These are phyloP conservation scores for Agapornis canus DNA, from an alignment of 2,797 vertebrate genomes.

Conservation along the genomic window DNA sequence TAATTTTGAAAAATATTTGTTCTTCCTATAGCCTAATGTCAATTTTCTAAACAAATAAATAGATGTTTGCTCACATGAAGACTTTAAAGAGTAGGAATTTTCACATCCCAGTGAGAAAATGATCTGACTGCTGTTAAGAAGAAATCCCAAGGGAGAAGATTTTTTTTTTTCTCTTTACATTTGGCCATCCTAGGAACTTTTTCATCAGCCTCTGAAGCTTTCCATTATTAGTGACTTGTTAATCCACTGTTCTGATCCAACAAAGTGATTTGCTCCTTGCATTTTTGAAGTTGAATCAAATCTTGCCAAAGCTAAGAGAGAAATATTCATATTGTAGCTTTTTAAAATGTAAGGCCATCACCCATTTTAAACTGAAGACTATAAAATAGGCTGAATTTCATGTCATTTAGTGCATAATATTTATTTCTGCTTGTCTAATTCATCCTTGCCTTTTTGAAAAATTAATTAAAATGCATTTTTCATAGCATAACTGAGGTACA, in stretches of 20 bases:
- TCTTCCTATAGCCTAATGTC: not conserved
- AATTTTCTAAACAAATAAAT: not conserved
- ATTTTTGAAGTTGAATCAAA: not conserved
- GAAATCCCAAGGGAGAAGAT: not conserved
- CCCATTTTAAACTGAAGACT: not conserved
- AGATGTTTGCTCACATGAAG: not conserved
- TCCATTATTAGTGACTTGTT: not conserved
- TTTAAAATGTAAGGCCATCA: constrained; percentile 4
- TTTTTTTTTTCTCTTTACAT: rapidly evolving
- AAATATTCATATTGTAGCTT: not conserved
- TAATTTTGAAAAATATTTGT: not conserved
- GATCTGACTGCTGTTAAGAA: not conserved
- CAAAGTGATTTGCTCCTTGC: not conserved
- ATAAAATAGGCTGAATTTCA: not conserved
- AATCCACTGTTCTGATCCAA: not conserved
- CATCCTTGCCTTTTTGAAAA: constrained; percentile 23
- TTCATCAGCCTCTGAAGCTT: not conserved
- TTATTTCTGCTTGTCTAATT: constrained; percentile 24
- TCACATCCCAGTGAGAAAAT: not conserved
- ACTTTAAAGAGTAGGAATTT: not conserved
- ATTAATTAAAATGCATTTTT: constrained; percentile 52
- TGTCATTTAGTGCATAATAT: constrained; percentile 2
- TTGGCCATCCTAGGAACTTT: not conserved
- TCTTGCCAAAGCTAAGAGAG: not conserved
- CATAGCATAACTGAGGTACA: constrained; percentile 2